Base-by-base conservation (phyloP, 2,888 invertebrate species). In the Hedya salicella region DNA sequence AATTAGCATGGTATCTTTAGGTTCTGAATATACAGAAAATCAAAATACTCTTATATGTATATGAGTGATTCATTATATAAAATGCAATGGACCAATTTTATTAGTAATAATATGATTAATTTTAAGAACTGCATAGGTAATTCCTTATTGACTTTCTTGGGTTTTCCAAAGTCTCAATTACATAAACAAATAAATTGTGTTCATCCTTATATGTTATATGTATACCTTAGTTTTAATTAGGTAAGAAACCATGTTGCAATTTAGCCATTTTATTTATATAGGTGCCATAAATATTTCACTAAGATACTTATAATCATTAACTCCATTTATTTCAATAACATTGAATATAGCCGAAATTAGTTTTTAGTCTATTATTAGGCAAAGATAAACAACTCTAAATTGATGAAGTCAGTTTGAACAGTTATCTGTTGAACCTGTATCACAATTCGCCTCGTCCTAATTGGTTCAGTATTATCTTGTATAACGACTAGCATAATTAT, bases 401-500 rank as follows among this genome's bases (percentile, higher is more conserved):
- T 17, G 13, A 48, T 52, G 11, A 39, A 14, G 17, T 59, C 9
- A 36, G n/a, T 59, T 57, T 32, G 16, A 25, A 42, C 53, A 54
- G 52, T 48, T 49, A 66, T 61, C 53, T 53, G 21, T 53, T n/a
- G 16, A 39, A n/a, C 21, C 17, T 42, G 44, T 46, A 32, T 57
- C 36, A 32, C 17, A 49, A n/a, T 44, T 54, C 32, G 44, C 62
- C 50, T 46, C 21, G 50, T 46, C 50, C 62, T 57, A 52, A 63
- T 62, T 68, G 17, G 32, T 44, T 59, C 67, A 68, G 67, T 68
- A 68, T 68, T 68, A 68, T 68, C 53, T 68, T 52, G 56, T 19
- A 8, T 62, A 54, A 39, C 14, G 11, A 39, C 44, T 54, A 60
- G 52, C 32, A 48, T 61, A 49, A 66, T 61, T 61, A 66, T 30